Percentiles rank a stretch among this genome's conserved stretches.
Conservation (phyloP, 2,113 vertebrate species). For the Ophthalmolycus amberensis region DNA sequence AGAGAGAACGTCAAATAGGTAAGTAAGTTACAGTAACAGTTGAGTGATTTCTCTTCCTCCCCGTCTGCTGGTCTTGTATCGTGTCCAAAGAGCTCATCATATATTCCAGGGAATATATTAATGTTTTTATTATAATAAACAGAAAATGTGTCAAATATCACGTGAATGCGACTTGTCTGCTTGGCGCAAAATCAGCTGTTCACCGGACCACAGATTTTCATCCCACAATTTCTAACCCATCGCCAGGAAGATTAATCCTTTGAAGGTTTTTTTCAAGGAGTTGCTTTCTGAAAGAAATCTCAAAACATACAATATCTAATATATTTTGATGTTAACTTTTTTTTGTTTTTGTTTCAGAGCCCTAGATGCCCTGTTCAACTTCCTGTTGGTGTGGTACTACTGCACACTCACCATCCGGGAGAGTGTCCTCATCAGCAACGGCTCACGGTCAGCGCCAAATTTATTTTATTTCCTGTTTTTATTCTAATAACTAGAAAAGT, state of each 20-base stretch:
- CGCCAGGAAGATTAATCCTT: neutral
- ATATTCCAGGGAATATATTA: neutral
- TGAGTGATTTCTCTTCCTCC: neutral
- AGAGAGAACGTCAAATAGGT: neutral
- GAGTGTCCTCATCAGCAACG: constrained; percentile 96
- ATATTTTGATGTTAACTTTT: neutral
- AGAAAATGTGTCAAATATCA: neutral
- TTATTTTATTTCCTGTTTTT: neutral
- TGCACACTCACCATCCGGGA: constrained; percentile 98
- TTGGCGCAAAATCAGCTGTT: neutral
- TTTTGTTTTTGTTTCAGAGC: constrained; percentile 64
- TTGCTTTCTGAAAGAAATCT: neutral
- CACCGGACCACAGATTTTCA: neutral
- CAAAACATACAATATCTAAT: neutral
- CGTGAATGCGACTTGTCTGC: neutral
- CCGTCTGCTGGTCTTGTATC: neutral
- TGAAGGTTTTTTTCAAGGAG: too few relatives aligned
- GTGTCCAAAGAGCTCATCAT: neutral
- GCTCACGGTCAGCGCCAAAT: constrained; percentile 86
- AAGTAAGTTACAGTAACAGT: neutral
- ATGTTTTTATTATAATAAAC: too few relatives aligned
- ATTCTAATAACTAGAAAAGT: neutral
- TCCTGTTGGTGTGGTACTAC: constrained; percentile 98
- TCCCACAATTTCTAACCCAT: too few relatives aligned
- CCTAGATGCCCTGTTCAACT: constrained; percentile 93